Conservation (phyloP, 2,113 vertebrate species). For the Psittacula cyanocephala region DNA sequence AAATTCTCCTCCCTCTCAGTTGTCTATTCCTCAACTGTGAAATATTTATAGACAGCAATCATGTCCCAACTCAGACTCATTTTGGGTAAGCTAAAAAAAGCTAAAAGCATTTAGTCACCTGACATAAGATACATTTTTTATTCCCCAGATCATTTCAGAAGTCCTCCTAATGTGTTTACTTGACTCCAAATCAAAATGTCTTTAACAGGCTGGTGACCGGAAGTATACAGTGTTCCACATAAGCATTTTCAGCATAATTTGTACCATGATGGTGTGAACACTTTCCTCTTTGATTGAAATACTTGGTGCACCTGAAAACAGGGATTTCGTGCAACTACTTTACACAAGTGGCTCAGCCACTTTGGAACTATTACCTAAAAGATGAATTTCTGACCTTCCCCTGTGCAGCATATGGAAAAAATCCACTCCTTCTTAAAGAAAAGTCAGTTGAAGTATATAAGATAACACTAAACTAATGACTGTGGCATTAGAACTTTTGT, state of each 20-base stretch:
- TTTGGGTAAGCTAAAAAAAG: slow-evolving; percentile 38
- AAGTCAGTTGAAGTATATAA: background rate
- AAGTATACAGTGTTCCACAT: background rate
- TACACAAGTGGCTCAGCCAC: background rate
- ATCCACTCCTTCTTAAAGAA: background rate
- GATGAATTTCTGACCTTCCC: background rate
- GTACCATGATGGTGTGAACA: background rate
- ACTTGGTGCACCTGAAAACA: background rate
- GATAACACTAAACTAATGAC: background rate
- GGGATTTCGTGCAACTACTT: background rate
- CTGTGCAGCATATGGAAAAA: rapidly evolving
- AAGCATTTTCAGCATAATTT: background rate
- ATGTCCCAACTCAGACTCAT: slow-evolving; percentile 16
- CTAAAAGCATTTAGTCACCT: slow-evolving; percentile 33
- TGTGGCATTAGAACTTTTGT: background rate
- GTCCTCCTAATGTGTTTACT: background rate
- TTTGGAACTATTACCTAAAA: background rate
- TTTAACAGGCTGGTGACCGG: background rate
- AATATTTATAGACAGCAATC: slow-evolving; percentile 52
- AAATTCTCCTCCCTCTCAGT: slow-evolving; percentile 40
- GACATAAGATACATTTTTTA: background rate
- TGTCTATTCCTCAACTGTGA: slow-evolving; percentile 21
- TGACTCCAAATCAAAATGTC: background rate
- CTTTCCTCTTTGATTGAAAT: background rate
- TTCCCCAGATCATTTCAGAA: background rate